Percentiles rank a stretch among this genome's conserved stretches.
Evolutionary conservation across 2,113 vertebrate species (phyloP).

Genomic region (Nipponia nippon): DNA sequence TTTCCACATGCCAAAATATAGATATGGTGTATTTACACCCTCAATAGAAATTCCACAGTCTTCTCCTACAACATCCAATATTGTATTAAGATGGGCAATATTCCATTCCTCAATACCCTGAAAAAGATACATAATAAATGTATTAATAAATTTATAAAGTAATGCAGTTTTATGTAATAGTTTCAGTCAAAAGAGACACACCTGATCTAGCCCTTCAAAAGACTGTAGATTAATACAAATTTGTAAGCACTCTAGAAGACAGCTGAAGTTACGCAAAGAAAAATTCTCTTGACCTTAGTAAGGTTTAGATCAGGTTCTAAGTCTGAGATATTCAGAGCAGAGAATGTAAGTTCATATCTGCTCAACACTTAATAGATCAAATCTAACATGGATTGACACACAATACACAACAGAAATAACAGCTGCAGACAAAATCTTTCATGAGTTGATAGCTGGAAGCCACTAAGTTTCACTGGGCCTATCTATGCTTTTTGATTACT

Average conservation of each 20-base stretch:
- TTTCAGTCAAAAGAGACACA: neutral
- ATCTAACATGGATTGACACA: neutral
- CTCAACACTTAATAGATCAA: neutral
- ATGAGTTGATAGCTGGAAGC: neutral
- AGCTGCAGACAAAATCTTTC: neutral
- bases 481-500: neutral
- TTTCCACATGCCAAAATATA: constrained; percentile 99
- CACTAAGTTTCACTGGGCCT: neutral
- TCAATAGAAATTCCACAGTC: constrained; percentile 95
- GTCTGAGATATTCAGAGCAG: neutral
- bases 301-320: neutral
- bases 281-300: neutral
- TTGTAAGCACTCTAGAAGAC: neutral
- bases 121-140: constrained; percentile 3
- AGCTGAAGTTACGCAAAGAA: neutral
- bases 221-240: neutral
- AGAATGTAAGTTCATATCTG: neutral
- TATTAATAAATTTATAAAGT: neutral
- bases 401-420: neutral
- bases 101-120: constrained; percentile 94
- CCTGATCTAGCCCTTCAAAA: neutral
- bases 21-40: constrained; percentile 94
- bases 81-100: constrained; percentile 90
- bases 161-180: neutral
- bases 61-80: constrained; percentile 92